phyloP scores from a whole-genome alignment of 2,113 vertebrate species.

The Protomyctophum bolini region DNA sequence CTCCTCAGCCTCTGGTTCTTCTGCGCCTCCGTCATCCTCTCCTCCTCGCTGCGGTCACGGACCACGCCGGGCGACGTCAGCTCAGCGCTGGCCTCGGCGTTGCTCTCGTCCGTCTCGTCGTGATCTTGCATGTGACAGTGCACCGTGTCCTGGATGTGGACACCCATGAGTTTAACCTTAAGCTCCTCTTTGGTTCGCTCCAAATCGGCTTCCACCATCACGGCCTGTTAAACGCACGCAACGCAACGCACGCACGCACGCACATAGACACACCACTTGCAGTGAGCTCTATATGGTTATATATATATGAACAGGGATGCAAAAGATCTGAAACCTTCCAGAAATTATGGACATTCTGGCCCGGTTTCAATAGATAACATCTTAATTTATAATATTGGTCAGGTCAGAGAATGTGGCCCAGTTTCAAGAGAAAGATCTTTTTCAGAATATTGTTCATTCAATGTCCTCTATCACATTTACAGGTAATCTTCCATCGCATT shows the following conservation, averaged over 20 bases:
- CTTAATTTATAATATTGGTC: too few species aligned
- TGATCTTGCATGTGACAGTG: slow-evolving; percentile 85
- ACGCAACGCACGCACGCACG: slow-evolving; percentile 4
- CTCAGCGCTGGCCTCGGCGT: slow-evolving; percentile 92
- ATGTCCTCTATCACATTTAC: too few species aligned
- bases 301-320: background rate
- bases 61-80: slow-evolving; percentile 84
- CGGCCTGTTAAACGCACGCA: slow-evolving; percentile 77
- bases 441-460: too few species aligned
- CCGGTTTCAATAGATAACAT: too few species aligned
- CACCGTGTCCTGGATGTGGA: slow-evolving; percentile 85
- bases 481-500: too few species aligned
- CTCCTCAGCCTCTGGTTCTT: slow-evolving; percentile 95
- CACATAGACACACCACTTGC: slow-evolving; percentile 16
- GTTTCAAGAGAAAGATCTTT: too few species aligned
- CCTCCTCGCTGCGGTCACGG: slow-evolving; percentile 93
- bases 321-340: too few species aligned
- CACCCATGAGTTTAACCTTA: slow-evolving; percentile 87
- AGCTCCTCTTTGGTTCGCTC: slow-evolving; percentile 91
- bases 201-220: slow-evolving; percentile 88
- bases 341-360: too few species aligned
- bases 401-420: too few species aligned
- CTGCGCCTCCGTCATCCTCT: slow-evolving; percentile 92
- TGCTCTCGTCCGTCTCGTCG: slow-evolving; percentile 93
- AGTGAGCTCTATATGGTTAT: slow-evolving; percentile 7